Conservation (phyloP, 2,888 invertebrate species). For the Arrhopalites spinosus region DNA sequence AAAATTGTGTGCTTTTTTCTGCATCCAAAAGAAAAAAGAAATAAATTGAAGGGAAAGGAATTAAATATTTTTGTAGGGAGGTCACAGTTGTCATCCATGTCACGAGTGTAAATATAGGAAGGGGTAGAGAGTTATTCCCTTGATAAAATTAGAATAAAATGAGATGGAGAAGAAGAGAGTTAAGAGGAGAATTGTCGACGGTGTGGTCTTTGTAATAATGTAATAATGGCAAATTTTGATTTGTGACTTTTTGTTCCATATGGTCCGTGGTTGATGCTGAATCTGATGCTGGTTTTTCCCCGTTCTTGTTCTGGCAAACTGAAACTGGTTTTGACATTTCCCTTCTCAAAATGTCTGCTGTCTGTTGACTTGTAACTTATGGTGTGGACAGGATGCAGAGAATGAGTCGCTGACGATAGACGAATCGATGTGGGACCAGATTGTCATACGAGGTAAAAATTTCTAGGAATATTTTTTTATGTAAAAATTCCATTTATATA, state of each 20-base stretch:
- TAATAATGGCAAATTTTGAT: constrained; percentile 32
- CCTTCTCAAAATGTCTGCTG: not conserved
- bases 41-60: not conserved
- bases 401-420: constrained; percentile 32
- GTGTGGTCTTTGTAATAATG: constrained; percentile 14
- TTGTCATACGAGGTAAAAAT: constrained; percentile 53
- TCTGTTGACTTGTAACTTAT: not conserved
- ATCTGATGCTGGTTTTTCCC: not conserved
- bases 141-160: not conserved
- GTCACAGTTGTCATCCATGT: not conserved
- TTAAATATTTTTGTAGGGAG: not conserved
- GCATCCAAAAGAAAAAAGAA: not conserved
- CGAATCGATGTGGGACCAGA: constrained; percentile 48
- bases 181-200: not conserved
- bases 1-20: not conserved
- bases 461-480: no score
- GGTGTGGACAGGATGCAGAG: constrained; percentile 26
- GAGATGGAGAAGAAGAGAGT: not conserved
- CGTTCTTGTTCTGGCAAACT: no score
- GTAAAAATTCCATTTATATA: no score
- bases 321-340: not conserved
- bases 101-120: not conserved
- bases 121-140: not conserved
- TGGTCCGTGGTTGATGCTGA: not conserved
- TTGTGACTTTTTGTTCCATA: constrained; percentile 33